A percentile compares a stretch with the other conserved stretches of the same genome.
Conservation (phyloP, 2,888 invertebrate species). For the Proisotoma minuta region DNA sequence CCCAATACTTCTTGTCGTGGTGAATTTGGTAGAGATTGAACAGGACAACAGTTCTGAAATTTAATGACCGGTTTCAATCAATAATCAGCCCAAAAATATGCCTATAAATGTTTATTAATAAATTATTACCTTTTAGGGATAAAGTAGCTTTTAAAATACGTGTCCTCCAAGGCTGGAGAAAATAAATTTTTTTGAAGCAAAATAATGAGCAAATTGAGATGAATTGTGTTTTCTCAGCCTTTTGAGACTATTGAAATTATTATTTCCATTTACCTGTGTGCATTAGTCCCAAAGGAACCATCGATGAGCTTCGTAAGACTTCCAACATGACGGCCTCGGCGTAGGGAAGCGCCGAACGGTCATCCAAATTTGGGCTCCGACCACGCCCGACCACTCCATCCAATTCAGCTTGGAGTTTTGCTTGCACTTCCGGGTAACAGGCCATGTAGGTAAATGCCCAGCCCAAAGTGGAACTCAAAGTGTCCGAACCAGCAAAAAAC, state of each 20-base stretch:
- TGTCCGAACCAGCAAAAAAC: slow-evolving; percentile 44
- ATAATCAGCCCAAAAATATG: too few species aligned
- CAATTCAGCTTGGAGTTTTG: slow-evolving; percentile 47
- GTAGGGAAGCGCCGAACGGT: slow-evolving; percentile 39
- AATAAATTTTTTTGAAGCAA: neutral
- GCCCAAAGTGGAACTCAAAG: slow-evolving; percentile 40
- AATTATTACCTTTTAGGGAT: slow-evolving; percentile 38
- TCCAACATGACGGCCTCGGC: slow-evolving; percentile 41
- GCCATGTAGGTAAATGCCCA: slow-evolving; percentile 40
- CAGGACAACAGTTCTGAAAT: slow-evolving; percentile 39
- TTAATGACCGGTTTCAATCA: too few species aligned
- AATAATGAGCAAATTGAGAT: neutral
- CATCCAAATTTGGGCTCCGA: slow-evolving; percentile 43
- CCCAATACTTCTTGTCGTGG: slow-evolving; percentile 38
- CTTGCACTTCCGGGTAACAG: slow-evolving; percentile 30
- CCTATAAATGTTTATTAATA: too few species aligned
- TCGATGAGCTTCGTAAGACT: slow-evolving; percentile 36
- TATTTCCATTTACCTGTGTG: slow-evolving; percentile 42
- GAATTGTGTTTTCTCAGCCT: neutral
- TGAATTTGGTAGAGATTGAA: slow-evolving; percentile 39
- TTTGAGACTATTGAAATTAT: neutral
- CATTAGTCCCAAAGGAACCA: slow-evolving; percentile 42
- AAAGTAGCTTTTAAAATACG: slow-evolving; percentile 35
- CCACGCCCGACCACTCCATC: slow-evolving; percentile 47
- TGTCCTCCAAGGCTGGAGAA: too few species aligned